Evolutionary conservation across 2,113 vertebrate species (phyloP).

Genomic region (Sylvietta virens): DNA sequence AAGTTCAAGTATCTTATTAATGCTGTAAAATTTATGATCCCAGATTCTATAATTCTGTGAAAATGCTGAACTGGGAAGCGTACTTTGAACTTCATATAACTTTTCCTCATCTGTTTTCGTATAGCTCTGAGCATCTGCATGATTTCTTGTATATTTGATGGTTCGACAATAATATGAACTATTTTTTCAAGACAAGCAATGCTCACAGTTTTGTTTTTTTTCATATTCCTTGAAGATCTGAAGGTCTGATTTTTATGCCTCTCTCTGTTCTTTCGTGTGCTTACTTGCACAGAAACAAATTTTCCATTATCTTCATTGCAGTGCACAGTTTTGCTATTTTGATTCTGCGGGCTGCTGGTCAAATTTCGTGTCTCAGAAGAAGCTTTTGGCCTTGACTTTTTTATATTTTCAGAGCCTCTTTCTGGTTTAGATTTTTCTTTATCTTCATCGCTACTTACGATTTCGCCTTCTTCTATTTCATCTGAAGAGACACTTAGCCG

Average conservation of each 20-base stretch:
- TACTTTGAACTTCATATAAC: conserved; percentile 95
- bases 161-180: conserved; percentile 67
- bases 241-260: conserved; percentile 36
- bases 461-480: conserved; percentile 93
- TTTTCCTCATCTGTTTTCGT: conserved; percentile 85
- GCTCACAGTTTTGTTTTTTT: conserved; percentile 61
- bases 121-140: conserved; percentile 86
- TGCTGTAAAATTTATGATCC: conserved; percentile 83
- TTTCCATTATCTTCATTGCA: conserved; percentile 49
- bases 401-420: conserved; percentile 40
- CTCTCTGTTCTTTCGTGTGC: conserved; percentile 38
- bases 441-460: conserved; percentile 79
- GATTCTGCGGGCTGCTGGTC: not conserved
- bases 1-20: conserved; percentile 84
- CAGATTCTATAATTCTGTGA: conserved; percentile 88
- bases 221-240: conserved; percentile 43
- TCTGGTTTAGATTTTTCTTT: conserved; percentile 65
- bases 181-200: conserved; percentile 75
- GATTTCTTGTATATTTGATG: conserved; percentile 80
- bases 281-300: conserved; percentile 39
- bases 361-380: conserved; percentile 45
- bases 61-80: conserved; percentile 88
- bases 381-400: conserved; percentile 29
- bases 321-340: conserved; percentile 17
- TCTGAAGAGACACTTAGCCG: conserved; percentile 60